Evolutionary conservation across 2,113 vertebrate species (phyloP), one percentile per base, ranked within the genome.

Genomic region (Microtus montanus): DNA sequence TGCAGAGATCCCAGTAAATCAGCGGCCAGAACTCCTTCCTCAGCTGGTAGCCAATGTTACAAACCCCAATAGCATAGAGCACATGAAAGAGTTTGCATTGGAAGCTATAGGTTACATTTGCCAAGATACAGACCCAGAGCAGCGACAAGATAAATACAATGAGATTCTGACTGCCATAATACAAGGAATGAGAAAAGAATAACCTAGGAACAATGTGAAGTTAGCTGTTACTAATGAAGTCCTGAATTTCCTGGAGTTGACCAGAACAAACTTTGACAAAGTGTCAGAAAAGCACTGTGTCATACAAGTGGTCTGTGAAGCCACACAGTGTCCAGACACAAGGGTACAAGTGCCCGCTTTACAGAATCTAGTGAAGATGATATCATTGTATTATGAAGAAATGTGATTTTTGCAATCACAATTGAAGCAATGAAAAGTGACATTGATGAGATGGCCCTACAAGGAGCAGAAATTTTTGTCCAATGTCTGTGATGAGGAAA

Each of bases 401-500:
- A 49, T 49, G 49, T 49, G 11, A 49, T 99, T 73, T 99, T 99
- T 44, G 99, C 99, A 92, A 99, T 99, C 97, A 99, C 99, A 22
- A 99, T 99, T 22, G 99, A 99, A 98, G 99, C 99, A 12, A 99
- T 99, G 99, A 99, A 99, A 92, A 99, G 99, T 54, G 99, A 99
- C 96, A 99, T 99, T 5, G 99, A 99, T 49, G 99, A 99, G 94
- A 99, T 99, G 92, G 99, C 99, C 84, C 98, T 99, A 2, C 99
- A 99, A 97, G 99, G 99, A 12, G 99, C 99, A 41, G 99, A 99
- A 99, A 98, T 99, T 99, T 98, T 99, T 99, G 99, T 99, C 99
- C 89, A 99, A 99, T 7, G 99, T 99, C 13, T 99, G 99, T 4
- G 99, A 99, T n/a, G 99, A 99, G 97, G 99, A 99, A 98, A 99